A percentile compares a stretch with the other conserved stretches of the same genome.
Conservation (phyloP, 2,888 invertebrate genomes). For the Pimpla rufipes region DNA sequence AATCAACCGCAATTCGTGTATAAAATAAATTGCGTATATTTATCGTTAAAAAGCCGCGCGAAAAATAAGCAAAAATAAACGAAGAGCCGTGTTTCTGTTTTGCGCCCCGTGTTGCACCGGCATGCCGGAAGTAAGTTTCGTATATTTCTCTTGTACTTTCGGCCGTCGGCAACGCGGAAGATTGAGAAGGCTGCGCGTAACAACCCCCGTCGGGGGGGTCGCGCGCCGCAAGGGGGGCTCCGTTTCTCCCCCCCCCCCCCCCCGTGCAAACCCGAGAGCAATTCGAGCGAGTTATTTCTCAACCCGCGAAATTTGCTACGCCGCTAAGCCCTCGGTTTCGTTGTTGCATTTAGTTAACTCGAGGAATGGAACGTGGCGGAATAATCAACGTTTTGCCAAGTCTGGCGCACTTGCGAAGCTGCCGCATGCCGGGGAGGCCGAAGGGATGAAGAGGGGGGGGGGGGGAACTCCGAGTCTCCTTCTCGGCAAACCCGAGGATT, state of each 20-base stretch:
- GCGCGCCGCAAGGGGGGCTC: neutral
- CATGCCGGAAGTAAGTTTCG: constrained; percentile 19
- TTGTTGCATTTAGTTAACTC: constrained; percentile 62
- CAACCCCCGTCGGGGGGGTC: neutral
- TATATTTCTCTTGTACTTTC: constrained; percentile 13
- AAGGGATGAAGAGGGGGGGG: neutral
- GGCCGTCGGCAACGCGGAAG: constrained; percentile 18
- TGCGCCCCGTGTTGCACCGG: neutral
- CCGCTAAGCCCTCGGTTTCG: constrained; percentile 37
- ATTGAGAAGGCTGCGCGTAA: constrained; percentile 38
- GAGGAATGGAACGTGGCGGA: constrained; percentile 56
- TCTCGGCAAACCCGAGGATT: constrained; percentile 56
- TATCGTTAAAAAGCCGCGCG: too few species aligned
- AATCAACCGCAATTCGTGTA: too few species aligned
- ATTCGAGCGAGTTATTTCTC: constrained; percentile 55
- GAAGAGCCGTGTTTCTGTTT: neutral
- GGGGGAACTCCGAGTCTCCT: constrained; percentile 22
- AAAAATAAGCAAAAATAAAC: neutral
- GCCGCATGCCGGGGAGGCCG: constrained; percentile 19
- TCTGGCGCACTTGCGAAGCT: constrained; percentile 25
- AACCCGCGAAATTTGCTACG: constrained; percentile 33
- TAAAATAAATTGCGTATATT: too few species aligned
- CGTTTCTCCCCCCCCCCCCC: too few species aligned
- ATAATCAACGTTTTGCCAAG: constrained; percentile 63
- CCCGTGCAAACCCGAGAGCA: constrained; percentile 41